Base-by-base conservation (phyloP, 2,113 vertebrate genomes). In the Aegithalos caudatus region DNA sequence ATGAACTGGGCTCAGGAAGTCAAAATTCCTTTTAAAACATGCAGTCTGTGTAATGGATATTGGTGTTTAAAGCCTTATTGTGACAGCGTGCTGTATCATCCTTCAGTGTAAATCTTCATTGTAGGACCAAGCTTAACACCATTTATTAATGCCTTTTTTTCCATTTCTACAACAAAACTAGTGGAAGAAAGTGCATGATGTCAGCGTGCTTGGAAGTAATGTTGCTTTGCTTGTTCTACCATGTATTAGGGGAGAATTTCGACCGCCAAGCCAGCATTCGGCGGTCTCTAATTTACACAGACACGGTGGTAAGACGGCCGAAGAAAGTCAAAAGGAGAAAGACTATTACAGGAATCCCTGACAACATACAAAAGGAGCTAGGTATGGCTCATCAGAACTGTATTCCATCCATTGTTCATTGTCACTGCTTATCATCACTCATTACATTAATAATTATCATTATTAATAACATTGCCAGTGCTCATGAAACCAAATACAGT, bases 301-400 rank as follows among this genome's bases (percentile, higher is more conserved):
- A 99, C 98, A 99, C 99, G 97, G 98, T 99, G 98, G 98, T 99
- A 98, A 99, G 99, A 98, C 98, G 99, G 97, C 98, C 99, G 98
- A 99, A 99, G 99, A 99, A 99, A 99, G 99, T 99, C 99, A 99
- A 98, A 98, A 99, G 99, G 98, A 99, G 99, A 99, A 99, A 99
- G 99, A 99, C 99, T 98, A 99, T 99, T 98, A 98, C 99, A 99
- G 99, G 99, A 98, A 97, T 99, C 97, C 99, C 99, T 98, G 99
- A 99, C 99, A 98, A 98, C 99, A 96, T 99, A 98, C 98, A 99
- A 97, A 98, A 98, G 98, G 99, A 99, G 98, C 98, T 99, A 99
- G 99, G 99, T 99, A 99, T 98, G 99, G 98, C 98, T 98, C 95
- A 97, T 98, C 98, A 98, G 98, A 97, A 98, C 98, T 98, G 98